Percentiles rank a stretch among this genome's conserved stretches.
Conservation (phyloP, 2,797 vertebrate species). For the Anguilla anguilla region DNA sequence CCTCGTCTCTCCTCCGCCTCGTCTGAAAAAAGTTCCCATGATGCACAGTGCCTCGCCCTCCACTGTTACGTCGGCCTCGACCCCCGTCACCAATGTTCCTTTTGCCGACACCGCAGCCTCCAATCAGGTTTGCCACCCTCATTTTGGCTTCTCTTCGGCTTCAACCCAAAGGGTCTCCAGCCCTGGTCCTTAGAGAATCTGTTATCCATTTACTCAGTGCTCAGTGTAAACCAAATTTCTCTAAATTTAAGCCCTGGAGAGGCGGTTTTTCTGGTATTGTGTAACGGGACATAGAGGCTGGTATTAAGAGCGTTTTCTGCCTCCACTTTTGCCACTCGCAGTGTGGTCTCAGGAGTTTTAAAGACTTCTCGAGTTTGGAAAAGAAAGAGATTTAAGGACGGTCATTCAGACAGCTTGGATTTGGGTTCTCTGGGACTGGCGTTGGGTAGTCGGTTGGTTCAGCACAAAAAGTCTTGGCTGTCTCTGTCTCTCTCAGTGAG, state of each 20-base stretch:
- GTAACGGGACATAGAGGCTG: neutral
- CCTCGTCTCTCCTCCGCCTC: conserved; percentile 89
- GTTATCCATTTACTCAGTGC: neutral
- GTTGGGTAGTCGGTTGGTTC: conserved; percentile 18
- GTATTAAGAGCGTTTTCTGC: neutral
- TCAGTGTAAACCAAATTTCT: neutral
- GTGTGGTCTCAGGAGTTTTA: neutral
- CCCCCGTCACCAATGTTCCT: conserved; percentile 95
- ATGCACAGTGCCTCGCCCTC: conserved; percentile 98
- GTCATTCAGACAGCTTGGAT: neutral
- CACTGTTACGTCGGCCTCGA: conserved; percentile 96
- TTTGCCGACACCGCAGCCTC: conserved; percentile 93
- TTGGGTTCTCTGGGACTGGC: conserved; percentile 26
- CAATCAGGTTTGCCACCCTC: conserved; percentile 98
- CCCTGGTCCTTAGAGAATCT: conserved; percentile 51
- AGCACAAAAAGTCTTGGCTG: conserved; percentile 19
- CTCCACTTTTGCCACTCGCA: neutral
- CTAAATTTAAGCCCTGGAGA: neutral
- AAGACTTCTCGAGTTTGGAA: neutral
- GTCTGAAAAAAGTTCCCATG: conserved; percentile 98
- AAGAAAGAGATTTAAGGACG: neutral
- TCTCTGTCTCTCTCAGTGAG: neutral
- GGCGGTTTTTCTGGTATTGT: neutral
- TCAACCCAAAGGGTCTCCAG: conserved; percentile 66
- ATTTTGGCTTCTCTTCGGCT: conserved; percentile 84